These are phyloP conservation scores for Trinorchestia longiramus DNA, from an alignment of 1,140 invertebrate species.

Conservation along the genomic window DNA sequence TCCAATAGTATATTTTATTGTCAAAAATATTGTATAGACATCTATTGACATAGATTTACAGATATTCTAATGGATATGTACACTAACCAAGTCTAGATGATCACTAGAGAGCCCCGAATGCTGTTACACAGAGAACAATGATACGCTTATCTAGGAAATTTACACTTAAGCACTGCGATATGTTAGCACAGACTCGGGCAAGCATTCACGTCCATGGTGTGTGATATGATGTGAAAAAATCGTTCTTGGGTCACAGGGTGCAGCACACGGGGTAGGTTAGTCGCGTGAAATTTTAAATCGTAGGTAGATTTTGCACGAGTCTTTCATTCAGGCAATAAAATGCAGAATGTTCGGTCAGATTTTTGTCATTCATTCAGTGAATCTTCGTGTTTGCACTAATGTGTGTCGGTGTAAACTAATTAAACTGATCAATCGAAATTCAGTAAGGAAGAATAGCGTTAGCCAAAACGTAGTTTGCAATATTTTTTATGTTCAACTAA, in stretches of 20 bases:
- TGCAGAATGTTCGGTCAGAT: background rate
- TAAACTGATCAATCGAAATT: no score
- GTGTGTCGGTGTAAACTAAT: no score
- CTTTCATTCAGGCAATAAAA: background rate
- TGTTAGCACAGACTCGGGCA: background rate
- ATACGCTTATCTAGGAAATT: background rate
- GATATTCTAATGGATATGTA: background rate
- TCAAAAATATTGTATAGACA: slow-evolving; percentile 10
- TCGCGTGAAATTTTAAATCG: background rate
- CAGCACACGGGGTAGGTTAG: background rate
- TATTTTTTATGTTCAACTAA: no score
- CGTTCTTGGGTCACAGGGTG: background rate
- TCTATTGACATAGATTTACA: slow-evolving; percentile 43
- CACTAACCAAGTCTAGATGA: background rate
- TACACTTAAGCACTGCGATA: background rate
- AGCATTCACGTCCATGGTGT: background rate
- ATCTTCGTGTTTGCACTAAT: no score
- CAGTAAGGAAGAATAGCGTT: no score
- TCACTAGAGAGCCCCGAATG: background rate
- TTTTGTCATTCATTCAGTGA: background rate
- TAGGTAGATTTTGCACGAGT: background rate
- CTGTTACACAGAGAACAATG: background rate
- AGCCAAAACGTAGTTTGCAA: no score
- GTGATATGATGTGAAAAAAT: background rate
- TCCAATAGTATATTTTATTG: background rate